Evolutionary conservation across 2,797 vertebrate species (phyloP).

Genomic region (Periophthalmus magnuspinnatus): DNA sequence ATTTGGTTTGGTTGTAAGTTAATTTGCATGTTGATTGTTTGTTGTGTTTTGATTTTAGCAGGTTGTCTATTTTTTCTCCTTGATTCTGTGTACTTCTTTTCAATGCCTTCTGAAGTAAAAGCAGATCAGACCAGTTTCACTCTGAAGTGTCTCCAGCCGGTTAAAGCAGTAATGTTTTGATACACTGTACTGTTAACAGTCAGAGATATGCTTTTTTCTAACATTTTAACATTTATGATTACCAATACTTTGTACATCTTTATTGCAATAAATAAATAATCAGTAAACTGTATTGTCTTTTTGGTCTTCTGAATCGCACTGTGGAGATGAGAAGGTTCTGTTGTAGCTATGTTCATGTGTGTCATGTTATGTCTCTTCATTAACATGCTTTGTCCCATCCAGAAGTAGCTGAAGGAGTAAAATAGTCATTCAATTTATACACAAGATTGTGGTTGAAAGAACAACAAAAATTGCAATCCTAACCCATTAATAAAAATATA

Average conservation of each 20-base stretch:
- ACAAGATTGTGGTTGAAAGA: too few species aligned
- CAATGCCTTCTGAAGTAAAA: conserved; percentile 82
- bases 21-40: conserved; percentile 79
- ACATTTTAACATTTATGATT: conserved; percentile 91
- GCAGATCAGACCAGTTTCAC: conserved; percentile 58
- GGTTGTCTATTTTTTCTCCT: conserved; percentile 39
- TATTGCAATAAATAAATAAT: conserved; percentile 92
- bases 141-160: conserved; percentile 68
- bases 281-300: conserved; percentile 8
- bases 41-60: conserved; percentile 56
- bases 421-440: too few species aligned
- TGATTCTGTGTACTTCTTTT: conserved; percentile 78
- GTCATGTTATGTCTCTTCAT: too few species aligned
- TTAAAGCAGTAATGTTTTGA: conserved; percentile 88
- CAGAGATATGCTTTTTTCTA: conserved; percentile 92
- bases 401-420: too few species aligned
- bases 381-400: too few species aligned
- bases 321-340: not conserved
- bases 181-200: conserved; percentile 89
- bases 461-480: not conserved
- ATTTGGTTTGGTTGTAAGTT: conserved; percentile 64
- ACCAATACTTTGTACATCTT: conserved; percentile 95
- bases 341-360: too few species aligned
- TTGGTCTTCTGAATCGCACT: conserved; percentile 17
- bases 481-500: not conserved